These are phyloP conservation scores for Emys orbicularis DNA, from an alignment of 2,797 vertebrate species.

Conservation along the genomic window DNA sequence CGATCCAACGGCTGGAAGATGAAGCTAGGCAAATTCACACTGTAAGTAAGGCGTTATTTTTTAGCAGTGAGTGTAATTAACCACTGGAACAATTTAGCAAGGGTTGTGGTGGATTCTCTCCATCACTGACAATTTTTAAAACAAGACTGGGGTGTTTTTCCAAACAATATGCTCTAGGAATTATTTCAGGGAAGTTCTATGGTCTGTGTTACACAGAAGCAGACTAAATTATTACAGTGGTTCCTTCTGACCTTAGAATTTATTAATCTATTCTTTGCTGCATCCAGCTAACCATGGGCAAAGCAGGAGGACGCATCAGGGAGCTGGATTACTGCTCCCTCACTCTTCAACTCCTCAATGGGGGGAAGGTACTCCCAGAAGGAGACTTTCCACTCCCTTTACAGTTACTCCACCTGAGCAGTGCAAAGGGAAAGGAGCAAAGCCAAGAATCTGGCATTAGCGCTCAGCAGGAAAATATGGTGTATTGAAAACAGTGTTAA, in stretches of 20 bases:
- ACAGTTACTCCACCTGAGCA: neutral
- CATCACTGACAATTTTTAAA: neutral
- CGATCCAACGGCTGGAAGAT: neutral
- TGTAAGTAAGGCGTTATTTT: neutral
- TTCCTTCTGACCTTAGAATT: too few species aligned
- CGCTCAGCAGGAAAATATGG: neutral
- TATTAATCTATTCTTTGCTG: neutral
- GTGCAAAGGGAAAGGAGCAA: neutral
- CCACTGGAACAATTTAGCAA: neutral
- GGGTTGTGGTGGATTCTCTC: neutral
- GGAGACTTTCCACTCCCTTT: constrained; percentile 4
- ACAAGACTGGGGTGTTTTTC: neutral
- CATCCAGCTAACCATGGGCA: neutral
- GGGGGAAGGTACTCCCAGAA: neutral
- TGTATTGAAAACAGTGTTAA: neutral
- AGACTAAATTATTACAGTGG: neutral
- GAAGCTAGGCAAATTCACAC: neutral
- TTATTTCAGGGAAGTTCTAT: neutral
- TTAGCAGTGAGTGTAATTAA: neutral
- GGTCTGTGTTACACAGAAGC: neutral
- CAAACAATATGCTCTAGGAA: neutral
- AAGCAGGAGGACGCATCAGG: neutral
- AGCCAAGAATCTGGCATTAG: neutral
- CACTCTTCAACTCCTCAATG: neutral
- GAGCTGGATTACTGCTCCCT: neutral